Evolutionary conservation across 2,113 vertebrate species (phyloP).

Genomic region (Pavo muticus): DNA sequence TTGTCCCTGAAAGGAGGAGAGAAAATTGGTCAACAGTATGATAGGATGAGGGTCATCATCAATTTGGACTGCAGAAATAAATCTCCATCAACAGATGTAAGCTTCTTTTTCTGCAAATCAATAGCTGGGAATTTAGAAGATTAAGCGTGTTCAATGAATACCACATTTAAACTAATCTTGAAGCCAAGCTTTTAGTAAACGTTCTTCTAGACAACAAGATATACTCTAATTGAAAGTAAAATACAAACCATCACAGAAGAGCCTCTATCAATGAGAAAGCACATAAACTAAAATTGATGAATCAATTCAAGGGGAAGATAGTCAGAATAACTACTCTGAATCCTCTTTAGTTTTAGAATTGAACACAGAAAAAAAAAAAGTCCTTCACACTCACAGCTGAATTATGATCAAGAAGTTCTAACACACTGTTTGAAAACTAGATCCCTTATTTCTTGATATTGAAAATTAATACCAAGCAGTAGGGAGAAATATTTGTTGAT

Average conservation of each 20-base stretch:
- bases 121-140: slow-evolving; percentile 65
- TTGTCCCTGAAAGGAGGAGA: background rate
- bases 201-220: slow-evolving; percentile 14
- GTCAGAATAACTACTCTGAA: background rate
- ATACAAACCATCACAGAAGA: background rate
- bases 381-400: background rate
- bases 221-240: slow-evolving; percentile 27
- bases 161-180: slow-evolving; percentile 18
- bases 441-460: background rate
- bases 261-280: background rate
- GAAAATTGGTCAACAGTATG: background rate
- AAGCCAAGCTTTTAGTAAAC: slow-evolving; percentile 37
- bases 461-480: background rate
- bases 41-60: background rate
- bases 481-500: background rate
- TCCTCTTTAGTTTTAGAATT: background rate
- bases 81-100: slow-evolving; percentile 26
- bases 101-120: slow-evolving; percentile 57
- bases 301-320: background rate
- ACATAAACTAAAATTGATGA: background rate
- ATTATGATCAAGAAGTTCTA: background rate
- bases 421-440: background rate
- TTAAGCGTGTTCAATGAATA: slow-evolving; percentile 27
- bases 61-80: slow-evolving; percentile 51
- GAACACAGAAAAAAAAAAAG: background rate